Conservation (phyloP, 2,797 vertebrate species). For the Sebastiscus albofasciatus region DNA sequence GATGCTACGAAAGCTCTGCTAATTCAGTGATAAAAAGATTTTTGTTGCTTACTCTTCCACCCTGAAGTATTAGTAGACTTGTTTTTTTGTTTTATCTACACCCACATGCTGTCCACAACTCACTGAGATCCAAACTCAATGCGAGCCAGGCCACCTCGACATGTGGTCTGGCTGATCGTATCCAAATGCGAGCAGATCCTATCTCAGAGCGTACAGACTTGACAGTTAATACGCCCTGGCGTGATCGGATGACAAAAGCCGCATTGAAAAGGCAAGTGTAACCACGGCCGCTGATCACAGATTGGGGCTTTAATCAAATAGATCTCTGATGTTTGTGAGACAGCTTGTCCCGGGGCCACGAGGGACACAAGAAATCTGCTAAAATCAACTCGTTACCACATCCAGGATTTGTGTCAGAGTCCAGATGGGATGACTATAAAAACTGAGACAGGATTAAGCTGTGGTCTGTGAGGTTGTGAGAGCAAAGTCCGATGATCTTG, state of each 20-base stretch:
- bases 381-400: conserved; percentile 15
- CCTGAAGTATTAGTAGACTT: not conserved
- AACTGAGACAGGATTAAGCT: not conserved
- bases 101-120: not conserved
- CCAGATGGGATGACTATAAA: conserved; percentile 46
- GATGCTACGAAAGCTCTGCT: not conserved
- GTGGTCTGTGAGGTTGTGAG: conserved; percentile 10
- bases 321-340: not conserved
- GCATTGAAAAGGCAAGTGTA: not conserved
- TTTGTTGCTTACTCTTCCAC: not conserved
- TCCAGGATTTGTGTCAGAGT: conserved; percentile 8
- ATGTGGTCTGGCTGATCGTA: not conserved
- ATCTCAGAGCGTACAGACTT: not conserved
- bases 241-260: not conserved
- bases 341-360: not conserved
- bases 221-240: not conserved
- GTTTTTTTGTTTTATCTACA: not conserved
- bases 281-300: not conserved
- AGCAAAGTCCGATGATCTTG: conserved; percentile 24
- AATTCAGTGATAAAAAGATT: not conserved
- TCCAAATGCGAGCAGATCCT: not conserved
- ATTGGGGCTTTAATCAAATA: not conserved
- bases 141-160: not conserved
- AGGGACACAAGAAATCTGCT: conserved; percentile 3
- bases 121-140: not conserved